phyloP scores from a whole-genome alignment of 2,888 invertebrate genomes.

The Netelia virgata region DNA sequence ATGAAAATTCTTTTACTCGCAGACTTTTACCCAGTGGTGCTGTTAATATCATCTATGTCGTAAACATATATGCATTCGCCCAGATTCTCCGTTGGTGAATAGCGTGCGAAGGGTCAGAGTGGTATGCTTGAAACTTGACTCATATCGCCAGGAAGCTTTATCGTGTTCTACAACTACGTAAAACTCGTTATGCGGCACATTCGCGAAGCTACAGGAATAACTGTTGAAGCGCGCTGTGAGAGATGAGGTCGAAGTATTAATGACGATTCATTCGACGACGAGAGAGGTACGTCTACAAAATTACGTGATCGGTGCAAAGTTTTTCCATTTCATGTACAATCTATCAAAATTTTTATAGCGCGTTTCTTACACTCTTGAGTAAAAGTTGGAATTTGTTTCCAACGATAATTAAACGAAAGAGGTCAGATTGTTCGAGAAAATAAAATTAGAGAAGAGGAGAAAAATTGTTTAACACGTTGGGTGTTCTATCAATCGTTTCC shows the following conservation, averaged over 20 bases:
- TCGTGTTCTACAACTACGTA: constrained; percentile 57
- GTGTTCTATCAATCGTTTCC: constrained; percentile 20
- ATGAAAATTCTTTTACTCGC: not conserved
- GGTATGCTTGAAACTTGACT: constrained; percentile 73
- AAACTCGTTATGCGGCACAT: constrained; percentile 68
- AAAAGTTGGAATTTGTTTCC: not conserved
- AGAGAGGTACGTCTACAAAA: constrained; percentile 28
- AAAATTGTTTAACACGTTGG: too few relatives aligned
- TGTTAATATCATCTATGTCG: not conserved
- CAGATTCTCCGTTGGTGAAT: constrained; percentile 14
- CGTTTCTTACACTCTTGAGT: not conserved
- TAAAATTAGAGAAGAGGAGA: too few relatives aligned
- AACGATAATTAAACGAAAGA: not conserved
- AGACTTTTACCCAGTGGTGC: not conserved
- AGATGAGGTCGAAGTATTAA: constrained; percentile 48
- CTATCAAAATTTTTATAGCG: not conserved
- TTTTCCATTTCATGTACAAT: constrained; percentile 16
- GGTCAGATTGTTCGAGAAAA: not conserved
- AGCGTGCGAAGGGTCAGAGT: constrained; percentile 11
- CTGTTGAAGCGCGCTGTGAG: constrained; percentile 13
- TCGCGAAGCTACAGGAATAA: constrained; percentile 42
- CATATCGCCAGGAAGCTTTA: constrained; percentile 69
- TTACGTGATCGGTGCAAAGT: constrained; percentile 19
- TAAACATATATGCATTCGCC: not conserved
- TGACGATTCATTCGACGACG: constrained; percentile 38